Percentiles rank a stretch among this genome's conserved stretches.
These are phyloP conservation scores for Cryptus armator DNA, from an alignment of 2,888 invertebrate genomes.

Conservation along the genomic window DNA sequence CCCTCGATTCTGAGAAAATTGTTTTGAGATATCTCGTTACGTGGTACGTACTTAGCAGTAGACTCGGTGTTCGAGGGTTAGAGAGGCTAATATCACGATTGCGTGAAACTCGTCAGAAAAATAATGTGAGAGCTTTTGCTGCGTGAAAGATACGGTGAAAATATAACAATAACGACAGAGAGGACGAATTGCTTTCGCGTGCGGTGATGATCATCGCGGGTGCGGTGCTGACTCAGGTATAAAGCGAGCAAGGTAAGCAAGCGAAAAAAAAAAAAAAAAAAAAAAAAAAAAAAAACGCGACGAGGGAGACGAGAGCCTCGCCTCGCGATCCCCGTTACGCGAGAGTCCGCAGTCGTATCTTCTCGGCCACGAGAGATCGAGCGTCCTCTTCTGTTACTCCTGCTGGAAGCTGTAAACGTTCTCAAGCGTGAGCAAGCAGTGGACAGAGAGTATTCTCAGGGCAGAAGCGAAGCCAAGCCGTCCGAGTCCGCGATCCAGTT, in stretches of 20 bases:
- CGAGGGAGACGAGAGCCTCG: conserved; percentile 58
- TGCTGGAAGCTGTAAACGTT: conserved; percentile 16
- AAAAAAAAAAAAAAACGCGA: conserved; percentile 25
- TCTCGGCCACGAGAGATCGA: conserved; percentile 56
- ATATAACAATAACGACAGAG: conserved; percentile 13
- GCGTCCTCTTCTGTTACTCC: conserved; percentile 39
- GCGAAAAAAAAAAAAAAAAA: conserved; percentile 4
- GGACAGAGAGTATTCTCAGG: conserved; percentile 19
- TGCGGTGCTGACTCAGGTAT: conserved; percentile 12
- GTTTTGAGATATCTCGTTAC: neutral
- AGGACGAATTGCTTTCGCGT: conserved; percentile 19
- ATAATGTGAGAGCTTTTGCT: neutral
- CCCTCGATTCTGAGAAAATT: neutral
- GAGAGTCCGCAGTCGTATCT: conserved; percentile 62
- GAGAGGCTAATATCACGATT: neutral
- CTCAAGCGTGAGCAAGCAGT: neutral
- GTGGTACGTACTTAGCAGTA: neutral
- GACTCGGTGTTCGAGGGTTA: neutral
- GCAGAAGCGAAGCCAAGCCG: conserved; percentile 50
- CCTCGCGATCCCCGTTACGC: conserved; percentile 64
- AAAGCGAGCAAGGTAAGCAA: neutral
- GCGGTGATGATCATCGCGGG: conserved; percentile 14
- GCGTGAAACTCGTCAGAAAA: neutral
- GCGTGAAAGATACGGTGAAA: neutral
- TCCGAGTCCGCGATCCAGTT: conserved; percentile 82